Evolutionary conservation across 1,140 invertebrate genomes (phyloP).

Genomic region (Euwallacea similis): DNA sequence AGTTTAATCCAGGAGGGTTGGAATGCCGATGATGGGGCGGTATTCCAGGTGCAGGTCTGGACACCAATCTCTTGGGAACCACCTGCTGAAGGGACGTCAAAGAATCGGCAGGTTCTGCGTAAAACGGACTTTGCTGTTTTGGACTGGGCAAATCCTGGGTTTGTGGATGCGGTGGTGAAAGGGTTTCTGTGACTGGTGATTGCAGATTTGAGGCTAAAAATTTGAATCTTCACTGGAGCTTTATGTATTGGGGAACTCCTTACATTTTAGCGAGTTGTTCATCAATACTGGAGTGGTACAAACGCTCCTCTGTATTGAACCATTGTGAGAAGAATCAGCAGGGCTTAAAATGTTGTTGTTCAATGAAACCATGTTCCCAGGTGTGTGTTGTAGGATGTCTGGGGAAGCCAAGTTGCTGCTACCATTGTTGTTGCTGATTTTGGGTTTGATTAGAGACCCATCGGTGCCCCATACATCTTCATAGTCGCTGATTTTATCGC

Average conservation of each 20-base stretch:
- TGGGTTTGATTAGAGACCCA: conserved; percentile 53
- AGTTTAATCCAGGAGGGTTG: conserved; percentile 63
- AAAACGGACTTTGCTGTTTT: conserved; percentile 83
- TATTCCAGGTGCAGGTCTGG: conserved; percentile 41
- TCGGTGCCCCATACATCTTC: conserved; percentile 90
- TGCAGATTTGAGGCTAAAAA: conserved; percentile 33
- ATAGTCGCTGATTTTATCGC: conserved; percentile 92
- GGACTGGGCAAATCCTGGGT: conserved; percentile 32
- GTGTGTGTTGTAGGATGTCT: conserved; percentile 49
- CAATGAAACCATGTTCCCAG: conserved; percentile 55
- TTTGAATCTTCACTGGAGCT: background rate
- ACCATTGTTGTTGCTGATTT: conserved; percentile 30
- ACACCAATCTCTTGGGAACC: conserved; percentile 42
- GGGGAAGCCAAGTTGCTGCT: conserved; percentile 46
- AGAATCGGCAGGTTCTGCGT: conserved; percentile 89
- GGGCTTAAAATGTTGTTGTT: conserved; percentile 62
- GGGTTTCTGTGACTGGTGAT: conserved; percentile 32
- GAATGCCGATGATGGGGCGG: conserved; percentile 61
- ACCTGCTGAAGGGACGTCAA: conserved; percentile 61
- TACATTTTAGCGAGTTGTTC: conserved; percentile 39
- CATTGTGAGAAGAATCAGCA: conserved; percentile 48
- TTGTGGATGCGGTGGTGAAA: conserved; percentile 3
- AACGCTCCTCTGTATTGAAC: conserved; percentile 43
- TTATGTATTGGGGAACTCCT: background rate
- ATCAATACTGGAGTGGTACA: conserved; percentile 44